These are phyloP conservation scores for Brachystomella parvula DNA, from an alignment of 1,140 invertebrate genomes.

Conservation along the genomic window DNA sequence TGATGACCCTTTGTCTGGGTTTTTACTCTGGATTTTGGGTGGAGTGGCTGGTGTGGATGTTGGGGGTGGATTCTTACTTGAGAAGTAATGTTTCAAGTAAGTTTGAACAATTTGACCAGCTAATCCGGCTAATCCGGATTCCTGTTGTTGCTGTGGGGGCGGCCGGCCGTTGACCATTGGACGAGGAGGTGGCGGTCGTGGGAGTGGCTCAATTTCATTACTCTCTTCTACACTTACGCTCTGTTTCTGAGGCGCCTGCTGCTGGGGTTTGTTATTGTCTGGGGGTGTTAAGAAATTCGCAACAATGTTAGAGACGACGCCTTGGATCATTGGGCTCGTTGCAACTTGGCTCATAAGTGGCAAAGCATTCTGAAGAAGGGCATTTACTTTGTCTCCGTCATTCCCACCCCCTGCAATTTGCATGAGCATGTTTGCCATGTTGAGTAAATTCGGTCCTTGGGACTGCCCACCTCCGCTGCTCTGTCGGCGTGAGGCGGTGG, in stretches of 20 bases:
- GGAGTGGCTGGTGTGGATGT: conserved; percentile 4
- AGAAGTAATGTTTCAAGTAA: conserved; percentile 30
- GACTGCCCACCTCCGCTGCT: not conserved
- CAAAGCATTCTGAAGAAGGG: conserved; percentile 33
- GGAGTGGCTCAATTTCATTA: conserved; percentile 24
- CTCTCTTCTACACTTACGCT: not conserved
- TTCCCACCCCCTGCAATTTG: conserved; percentile 23
- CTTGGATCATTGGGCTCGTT: conserved; percentile 34
- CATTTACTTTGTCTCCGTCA: conserved; percentile 28
- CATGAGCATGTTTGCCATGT: conserved; percentile 31
- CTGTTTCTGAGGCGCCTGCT: not conserved
- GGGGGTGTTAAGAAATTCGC: conserved; percentile 36
- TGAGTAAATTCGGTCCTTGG: conserved; percentile 21
- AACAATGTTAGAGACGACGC: conserved; percentile 30
- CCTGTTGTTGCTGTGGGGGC: not conserved
- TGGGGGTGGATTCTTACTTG: conserved; percentile 18
- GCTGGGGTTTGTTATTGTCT: not conserved
- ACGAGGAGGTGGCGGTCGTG: not conserved
- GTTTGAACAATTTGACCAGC: conserved; percentile 28
- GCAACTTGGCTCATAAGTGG: conserved; percentile 35
- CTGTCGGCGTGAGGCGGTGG: conserved; percentile 3
- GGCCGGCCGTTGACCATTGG: not conserved
- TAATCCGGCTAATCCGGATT: conserved; percentile 16
- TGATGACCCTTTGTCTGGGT: not conserved
- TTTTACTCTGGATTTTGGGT: conserved; percentile 4